These are phyloP conservation scores for Haemorhous mexicanus DNA, from an alignment of 2,113 vertebrate genomes.

Conservation along the genomic window DNA sequence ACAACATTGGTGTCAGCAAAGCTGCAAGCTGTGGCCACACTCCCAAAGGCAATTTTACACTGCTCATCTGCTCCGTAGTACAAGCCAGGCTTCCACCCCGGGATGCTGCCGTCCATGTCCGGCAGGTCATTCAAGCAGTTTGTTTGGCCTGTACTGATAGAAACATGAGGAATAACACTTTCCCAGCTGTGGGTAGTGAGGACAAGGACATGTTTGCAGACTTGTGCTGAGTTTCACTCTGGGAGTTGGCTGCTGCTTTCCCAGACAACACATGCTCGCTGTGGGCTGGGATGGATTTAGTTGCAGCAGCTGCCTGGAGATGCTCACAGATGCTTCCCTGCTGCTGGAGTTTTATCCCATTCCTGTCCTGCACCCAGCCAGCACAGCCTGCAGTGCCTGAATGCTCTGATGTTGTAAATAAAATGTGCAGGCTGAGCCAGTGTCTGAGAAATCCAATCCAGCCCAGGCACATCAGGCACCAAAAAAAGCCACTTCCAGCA, in stretches of 20 bases:
- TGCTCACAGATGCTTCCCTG: conserved; percentile 22
- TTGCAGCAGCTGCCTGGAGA: conserved; percentile 58
- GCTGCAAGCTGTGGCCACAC: conserved; percentile 82
- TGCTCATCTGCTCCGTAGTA: conserved; percentile 93
- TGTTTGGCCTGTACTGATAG: conserved; percentile 79
- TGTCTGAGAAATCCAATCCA: background rate
- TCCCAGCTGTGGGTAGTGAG: conserved; percentile 52
- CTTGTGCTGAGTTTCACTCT: conserved; percentile 25
- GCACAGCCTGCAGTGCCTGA: background rate
- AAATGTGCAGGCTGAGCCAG: conserved; percentile 18
- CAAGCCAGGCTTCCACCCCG: conserved; percentile 85
- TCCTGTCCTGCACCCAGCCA: conserved; percentile 3
- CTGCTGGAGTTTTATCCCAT: conserved; percentile 6
- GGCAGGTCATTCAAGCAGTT: conserved; percentile 86
- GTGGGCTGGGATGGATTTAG: conserved; percentile 52
- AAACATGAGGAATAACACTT: conserved; percentile 33
- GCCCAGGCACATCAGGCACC: background rate
- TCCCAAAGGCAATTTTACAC: conserved; percentile 90
- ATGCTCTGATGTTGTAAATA: conserved; percentile 8
- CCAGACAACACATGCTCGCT: conserved; percentile 48
- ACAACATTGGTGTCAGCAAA: conserved; percentile 83
- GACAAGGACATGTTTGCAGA: conserved; percentile 41
- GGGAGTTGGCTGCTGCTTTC: conserved; percentile 46
- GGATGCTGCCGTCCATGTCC: conserved; percentile 74
- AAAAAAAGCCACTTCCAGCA: background rate